Conservation (phyloP, 2,113 vertebrate species). For the Hippolais icterina region DNA sequence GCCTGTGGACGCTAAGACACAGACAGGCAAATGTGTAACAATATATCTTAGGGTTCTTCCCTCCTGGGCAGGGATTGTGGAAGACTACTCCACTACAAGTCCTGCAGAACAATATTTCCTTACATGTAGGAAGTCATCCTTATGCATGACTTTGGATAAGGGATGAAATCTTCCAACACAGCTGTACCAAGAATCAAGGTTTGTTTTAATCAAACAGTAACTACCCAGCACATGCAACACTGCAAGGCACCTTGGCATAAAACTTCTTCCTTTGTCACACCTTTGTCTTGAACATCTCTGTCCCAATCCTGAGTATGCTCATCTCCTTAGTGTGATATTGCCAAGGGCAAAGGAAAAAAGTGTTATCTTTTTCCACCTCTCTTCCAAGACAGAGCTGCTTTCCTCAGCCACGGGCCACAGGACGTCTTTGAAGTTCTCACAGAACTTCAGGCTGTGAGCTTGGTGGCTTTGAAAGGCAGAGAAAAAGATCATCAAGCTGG, state of each 20-base stretch:
- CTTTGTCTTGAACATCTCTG: background rate
- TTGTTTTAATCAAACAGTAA: background rate
- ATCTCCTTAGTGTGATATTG: background rate
- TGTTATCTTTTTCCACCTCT: background rate
- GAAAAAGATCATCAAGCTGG: background rate
- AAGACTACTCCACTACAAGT: background rate
- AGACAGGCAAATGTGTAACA: background rate
- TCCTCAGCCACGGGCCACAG: background rate
- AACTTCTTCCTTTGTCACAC: background rate
- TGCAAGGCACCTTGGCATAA: accelerated
- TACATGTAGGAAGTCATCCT: too few species aligned
- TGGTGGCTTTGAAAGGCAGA: background rate
- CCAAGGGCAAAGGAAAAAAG: background rate
- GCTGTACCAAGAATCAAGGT: background rate
- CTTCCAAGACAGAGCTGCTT: background rate
- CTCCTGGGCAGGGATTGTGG: background rate
- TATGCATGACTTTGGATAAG: background rate
- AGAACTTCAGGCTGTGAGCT: background rate
- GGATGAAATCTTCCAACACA: background rate
- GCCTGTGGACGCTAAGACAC: background rate
- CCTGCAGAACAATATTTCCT: background rate
- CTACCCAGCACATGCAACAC: background rate
- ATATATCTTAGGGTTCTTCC: background rate
- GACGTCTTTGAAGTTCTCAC: background rate
- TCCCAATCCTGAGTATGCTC: background rate